Conservation (phyloP, 2,888 invertebrate species). For the Colletes collaris region DNA sequence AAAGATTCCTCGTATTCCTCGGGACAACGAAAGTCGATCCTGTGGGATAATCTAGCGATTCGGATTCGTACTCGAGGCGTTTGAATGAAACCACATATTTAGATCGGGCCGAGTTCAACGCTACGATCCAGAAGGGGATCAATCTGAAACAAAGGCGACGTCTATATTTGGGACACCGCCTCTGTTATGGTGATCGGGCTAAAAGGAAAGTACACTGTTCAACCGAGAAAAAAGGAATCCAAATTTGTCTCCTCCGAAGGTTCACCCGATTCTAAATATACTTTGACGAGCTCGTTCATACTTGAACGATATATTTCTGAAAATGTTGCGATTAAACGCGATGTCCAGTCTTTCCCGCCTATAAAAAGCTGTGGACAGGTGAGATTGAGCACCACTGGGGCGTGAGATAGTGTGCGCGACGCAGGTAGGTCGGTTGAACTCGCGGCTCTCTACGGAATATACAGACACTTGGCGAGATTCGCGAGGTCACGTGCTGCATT, state of each 20-base stretch:
- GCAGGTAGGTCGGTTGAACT: slow-evolving; percentile 79
- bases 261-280: too few relatives aligned
- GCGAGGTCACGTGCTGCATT: slow-evolving; percentile 78
- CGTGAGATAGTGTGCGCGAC: slow-evolving; percentile 65
- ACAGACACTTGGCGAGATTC: slow-evolving; percentile 77
- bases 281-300: too few relatives aligned
- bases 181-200: slow-evolving; percentile 19
- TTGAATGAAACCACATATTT: too few relatives aligned
- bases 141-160: too few relatives aligned
- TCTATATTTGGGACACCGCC: slow-evolving; percentile 5
- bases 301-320: too few relatives aligned
- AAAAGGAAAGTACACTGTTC: slow-evolving; percentile 7
- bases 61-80: too few relatives aligned
- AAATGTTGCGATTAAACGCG: too few relatives aligned
- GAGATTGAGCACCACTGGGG: slow-evolving; percentile 70
- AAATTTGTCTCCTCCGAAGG: background rate
- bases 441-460: slow-evolving; percentile 77
- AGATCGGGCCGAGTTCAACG: too few relatives aligned
- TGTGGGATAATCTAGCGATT: too few relatives aligned
- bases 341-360: background rate
- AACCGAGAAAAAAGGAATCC: background rate
- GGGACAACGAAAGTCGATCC: background rate
- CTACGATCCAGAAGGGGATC: background rate
- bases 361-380: background rate
- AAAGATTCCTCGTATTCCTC: background rate